A percentile compares a stretch with the other conserved stretches of the same genome.
Conservation (phyloP, 1,140 invertebrate genomes). For the Drosophila grimshawi region DNA sequence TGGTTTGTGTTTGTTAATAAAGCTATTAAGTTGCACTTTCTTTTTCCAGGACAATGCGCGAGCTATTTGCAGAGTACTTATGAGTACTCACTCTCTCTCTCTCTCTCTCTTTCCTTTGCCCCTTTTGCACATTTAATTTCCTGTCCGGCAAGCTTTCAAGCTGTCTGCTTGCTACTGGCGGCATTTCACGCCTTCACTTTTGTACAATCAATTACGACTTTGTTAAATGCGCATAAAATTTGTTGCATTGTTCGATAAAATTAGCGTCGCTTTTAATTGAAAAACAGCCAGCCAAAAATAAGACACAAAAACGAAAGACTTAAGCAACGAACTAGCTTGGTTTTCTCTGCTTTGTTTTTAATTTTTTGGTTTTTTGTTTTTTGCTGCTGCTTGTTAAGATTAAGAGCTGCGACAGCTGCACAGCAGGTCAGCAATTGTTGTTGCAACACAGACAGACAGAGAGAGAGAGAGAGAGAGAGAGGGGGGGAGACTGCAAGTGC, state of each 20-base stretch:
- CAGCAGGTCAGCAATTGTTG: slow-evolving; percentile 37
- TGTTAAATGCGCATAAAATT: slow-evolving; percentile 67
- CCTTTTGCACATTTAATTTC: not conserved
- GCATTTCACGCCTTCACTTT: slow-evolving; percentile 62
- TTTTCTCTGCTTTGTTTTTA: not conserved
- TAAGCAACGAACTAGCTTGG: slow-evolving; percentile 26
- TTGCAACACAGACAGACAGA: not conserved
- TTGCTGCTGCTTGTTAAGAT: slow-evolving; percentile 24
- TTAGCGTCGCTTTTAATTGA: slow-evolving; percentile 64
- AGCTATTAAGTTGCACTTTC: slow-evolving; percentile 69
- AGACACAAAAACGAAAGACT: slow-evolving; percentile 31
- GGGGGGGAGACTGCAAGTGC: not conserved
- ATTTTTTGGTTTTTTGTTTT: too few species aligned
- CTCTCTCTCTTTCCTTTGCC: not conserved
- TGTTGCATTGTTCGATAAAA: slow-evolving; percentile 41
- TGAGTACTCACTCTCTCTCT: not conserved
- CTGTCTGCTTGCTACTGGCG: not conserved
- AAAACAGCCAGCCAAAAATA: slow-evolving; percentile 13
- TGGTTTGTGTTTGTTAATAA: slow-evolving; percentile 39
- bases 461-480: too few species aligned
- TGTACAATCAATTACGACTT: slow-evolving; percentile 59
- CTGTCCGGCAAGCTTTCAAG: not conserved
- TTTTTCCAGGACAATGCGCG: slow-evolving; percentile 31
- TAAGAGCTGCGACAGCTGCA: slow-evolving; percentile 12
- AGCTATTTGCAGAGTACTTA: slow-evolving; percentile 8